Evolutionary conservation across 2,888 invertebrate species (phyloP).

Genomic region (Leucania comma): DNA sequence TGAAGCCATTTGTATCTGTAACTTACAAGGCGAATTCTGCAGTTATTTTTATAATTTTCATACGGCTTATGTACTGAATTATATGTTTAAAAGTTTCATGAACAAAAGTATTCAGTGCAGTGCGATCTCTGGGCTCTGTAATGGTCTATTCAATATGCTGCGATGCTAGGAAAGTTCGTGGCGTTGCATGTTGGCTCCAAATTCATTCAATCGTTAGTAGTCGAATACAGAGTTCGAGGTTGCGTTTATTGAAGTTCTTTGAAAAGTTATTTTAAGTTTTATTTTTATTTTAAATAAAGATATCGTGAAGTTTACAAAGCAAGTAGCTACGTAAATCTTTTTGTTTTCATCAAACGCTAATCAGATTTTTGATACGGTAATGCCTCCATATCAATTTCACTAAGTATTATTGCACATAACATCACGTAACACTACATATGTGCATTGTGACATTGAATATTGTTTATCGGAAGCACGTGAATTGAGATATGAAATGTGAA

Average conservation of each 20-base stretch:
- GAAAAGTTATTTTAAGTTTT: conserved; percentile 7
- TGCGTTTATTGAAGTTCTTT: conserved; percentile 3
- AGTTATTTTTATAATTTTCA: conserved; percentile 21
- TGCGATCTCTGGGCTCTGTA: conserved; percentile 22
- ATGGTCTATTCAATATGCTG: conserved; percentile 48
- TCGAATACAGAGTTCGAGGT: conserved; percentile 16
- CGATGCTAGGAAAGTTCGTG: conserved; percentile 53
- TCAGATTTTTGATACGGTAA: conserved; percentile 23
- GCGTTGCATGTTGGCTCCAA: conserved; percentile 41
- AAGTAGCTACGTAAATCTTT: neutral
- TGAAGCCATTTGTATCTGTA: conserved; percentile 44
- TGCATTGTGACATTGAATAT: conserved; percentile 32
- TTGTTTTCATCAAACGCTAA: neutral
- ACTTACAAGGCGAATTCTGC: conserved; percentile 23
- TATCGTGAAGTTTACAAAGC: neutral
- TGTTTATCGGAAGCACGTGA: conserved; percentile 38
- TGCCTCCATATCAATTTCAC: conserved; percentile 13
- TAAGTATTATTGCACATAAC: conserved; percentile 18
- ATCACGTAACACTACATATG: conserved; percentile 31
- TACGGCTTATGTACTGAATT: conserved; percentile 23
- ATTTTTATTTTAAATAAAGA: neutral
- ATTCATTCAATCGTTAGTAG: conserved; percentile 58
- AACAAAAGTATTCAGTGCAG: conserved; percentile 37
- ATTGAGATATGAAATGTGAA: conserved; percentile 29
- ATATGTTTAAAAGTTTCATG: conserved; percentile 35